Evolutionary conservation across 92 coral and sea anemone genomes (phyloP), one percentile per base, ranked within the genome.

Genomic region (Bergia sp.): DNA sequence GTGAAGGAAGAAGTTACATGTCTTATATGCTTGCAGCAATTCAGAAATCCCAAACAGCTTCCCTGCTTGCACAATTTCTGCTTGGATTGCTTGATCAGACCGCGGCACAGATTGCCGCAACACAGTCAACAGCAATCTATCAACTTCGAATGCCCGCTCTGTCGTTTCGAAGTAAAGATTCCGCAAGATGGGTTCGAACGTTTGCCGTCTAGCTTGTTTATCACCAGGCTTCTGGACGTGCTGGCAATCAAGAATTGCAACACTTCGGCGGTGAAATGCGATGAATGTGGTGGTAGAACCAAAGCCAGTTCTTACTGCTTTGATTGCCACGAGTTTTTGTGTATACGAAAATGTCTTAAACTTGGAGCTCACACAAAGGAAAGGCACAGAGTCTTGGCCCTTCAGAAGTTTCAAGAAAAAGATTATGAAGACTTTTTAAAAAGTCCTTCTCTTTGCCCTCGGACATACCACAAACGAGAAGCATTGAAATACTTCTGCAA

Each of bases 31-130:
- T 69, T 69, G 29, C 36, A 69, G 37, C 36, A 10, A 7, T 69
- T 23, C 38, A 69, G 40, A n/a, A 21, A 69, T 23, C 75, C 37
- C 21, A 69, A 69, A 37, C 75, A 69, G 21, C 75, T 69, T 23
- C 75, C 40, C 13, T 69, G 75, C 75, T 39, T 69, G 36, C 75
- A 69, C 75, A 69, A 13, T 69, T 69, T 69, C 75, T 69, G 75
- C 21, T 16, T 69, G 40, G 5, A 16, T 18, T 69, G 75, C 75
- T 9, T 69, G 10, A n/a, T 1, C 11, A n/a, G n/a, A n/a, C n/a
- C n/a, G n/a, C n/a, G n/a, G n/a, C n/a, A n/a, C n/a, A n/a, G n/a
- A n/a, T n/a, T n/a, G n/a, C n/a, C n/a, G n/a, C n/a, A n/a, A n/a
- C n/a, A n/a, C n/a, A n/a, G n/a, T n/a, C 74, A 69, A 9, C 74